These are phyloP conservation scores for Cuculus canorus DNA, from an alignment of 2,797 vertebrate species.

Conservation along the genomic window DNA sequence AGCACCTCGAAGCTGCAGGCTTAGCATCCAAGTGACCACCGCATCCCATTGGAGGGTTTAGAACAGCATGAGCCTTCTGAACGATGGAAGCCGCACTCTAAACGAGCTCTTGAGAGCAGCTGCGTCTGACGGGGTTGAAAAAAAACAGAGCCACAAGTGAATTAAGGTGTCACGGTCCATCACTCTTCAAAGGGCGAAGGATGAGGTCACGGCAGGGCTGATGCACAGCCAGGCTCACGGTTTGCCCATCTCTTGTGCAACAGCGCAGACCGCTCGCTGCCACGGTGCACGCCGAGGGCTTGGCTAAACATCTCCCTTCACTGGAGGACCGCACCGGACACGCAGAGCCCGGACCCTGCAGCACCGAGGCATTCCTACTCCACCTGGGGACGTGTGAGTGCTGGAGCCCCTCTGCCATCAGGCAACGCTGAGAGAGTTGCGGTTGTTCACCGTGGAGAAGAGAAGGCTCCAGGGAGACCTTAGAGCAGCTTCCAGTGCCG, in stretches of 20 bases:
- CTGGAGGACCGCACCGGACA: no score
- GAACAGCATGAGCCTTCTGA: background rate
- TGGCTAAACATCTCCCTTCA: background rate
- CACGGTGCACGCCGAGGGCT: accelerated
- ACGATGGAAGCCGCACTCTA: background rate
- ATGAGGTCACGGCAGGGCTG: background rate
- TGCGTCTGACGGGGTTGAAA: no score
- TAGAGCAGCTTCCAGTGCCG: no score
- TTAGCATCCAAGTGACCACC: accelerated
- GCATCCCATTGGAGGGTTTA: background rate
- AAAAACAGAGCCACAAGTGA: accelerated
- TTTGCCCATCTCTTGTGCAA: background rate
- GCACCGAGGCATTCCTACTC: accelerated
- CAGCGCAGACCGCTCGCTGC: background rate
- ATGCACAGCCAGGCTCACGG: background rate
- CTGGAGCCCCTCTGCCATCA: no score
- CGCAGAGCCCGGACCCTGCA: background rate
- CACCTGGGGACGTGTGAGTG: no score
- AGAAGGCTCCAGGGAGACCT: no score
- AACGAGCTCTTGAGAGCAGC: background rate
- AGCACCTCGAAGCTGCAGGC: background rate
- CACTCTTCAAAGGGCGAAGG: background rate
- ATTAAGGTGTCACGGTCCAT: background rate
- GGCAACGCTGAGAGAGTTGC: no score
- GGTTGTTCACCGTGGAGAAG: no score